These are phyloP conservation scores for Leptinotarsa haldemani DNA, from an alignment of 2,888 invertebrate species.

Conservation along the genomic window DNA sequence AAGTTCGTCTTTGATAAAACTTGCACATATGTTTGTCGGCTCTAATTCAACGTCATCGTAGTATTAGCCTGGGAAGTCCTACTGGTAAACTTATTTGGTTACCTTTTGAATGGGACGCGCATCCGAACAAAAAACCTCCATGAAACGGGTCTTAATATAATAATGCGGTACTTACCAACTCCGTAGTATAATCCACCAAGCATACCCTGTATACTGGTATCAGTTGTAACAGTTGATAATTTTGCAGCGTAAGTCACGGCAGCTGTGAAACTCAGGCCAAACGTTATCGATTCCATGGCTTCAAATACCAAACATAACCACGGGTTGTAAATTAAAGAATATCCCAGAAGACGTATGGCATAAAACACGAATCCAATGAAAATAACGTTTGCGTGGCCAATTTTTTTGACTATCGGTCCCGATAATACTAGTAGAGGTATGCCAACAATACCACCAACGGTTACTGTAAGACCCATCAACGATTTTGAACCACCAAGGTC, in stretches of 20 bases:
- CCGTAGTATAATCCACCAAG: slow-evolving; percentile 85
- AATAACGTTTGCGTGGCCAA: slow-evolving; percentile 82
- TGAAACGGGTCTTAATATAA: background rate
- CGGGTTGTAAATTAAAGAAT: slow-evolving; percentile 80
- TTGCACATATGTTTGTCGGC: too few relatives aligned
- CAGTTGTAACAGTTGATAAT: slow-evolving; percentile 78
- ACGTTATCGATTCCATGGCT: slow-evolving; percentile 81
- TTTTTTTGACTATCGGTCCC: slow-evolving; percentile 77
- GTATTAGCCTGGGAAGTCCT: too few relatives aligned
- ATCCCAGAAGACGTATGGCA: slow-evolving; percentile 78
- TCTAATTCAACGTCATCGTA: too few relatives aligned
- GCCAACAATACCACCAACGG: slow-evolving; percentile 81
- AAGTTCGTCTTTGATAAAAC: too few relatives aligned
- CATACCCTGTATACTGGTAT: slow-evolving; percentile 81
- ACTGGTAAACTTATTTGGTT: too few relatives aligned
- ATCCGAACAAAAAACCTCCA: too few relatives aligned
- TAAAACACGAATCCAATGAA: slow-evolving; percentile 83
- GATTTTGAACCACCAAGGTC: slow-evolving; percentile 81
- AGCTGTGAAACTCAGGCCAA: slow-evolving; percentile 80
- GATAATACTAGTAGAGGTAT: slow-evolving; percentile 81
- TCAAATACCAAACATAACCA: slow-evolving; percentile 82
- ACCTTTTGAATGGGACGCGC: too few relatives aligned
- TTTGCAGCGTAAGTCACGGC: slow-evolving; percentile 83
- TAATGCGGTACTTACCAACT: slow-evolving; percentile 69
- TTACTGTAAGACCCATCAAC: slow-evolving; percentile 84